Evolutionary conservation across 2,888 invertebrate species (phyloP), one percentile per base, ranked within the genome.

Genomic region (Tetropium fuscum): DNA sequence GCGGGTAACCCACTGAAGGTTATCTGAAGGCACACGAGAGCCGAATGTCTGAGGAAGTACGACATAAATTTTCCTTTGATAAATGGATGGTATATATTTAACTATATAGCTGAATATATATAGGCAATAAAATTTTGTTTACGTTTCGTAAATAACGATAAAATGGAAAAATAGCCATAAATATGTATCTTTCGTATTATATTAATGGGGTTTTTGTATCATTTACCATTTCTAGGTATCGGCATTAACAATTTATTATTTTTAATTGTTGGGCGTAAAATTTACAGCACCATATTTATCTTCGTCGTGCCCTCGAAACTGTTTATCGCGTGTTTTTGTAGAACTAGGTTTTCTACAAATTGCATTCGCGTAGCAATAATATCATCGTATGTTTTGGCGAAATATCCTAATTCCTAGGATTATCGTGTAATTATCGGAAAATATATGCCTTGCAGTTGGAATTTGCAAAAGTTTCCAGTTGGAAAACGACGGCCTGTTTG

Each of bases 121-220:
- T 51, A 25, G 51, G 25, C 51, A 40, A 51, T 51, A 51, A 51
- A 40, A 40, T 15, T 51, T 51, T 51, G 51, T 51, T 15, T 51
- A 38, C 22, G 48, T 36, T 36, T 11, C 36, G 48, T 44, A 44
- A 44, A 27, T 16, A 44, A 44, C 13, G 13, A 15, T 22, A 18
- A 13, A 44, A 44, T 44, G 30, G 18, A 44, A 44, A 44, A 16
- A 44, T 30, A 11, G 32, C 7, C 11, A 32, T 44, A 44, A 30
- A 47, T 47, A 47, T 47, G 32, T 10, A 19, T 19, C 13, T 27
- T 27, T 13, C 5, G n/a, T 47, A 19, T 27, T 16, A 8, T 18
- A 43, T 15, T 43, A 25, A 25, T 22, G 15, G 13, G n/a, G 43
- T 15, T 43, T 19, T 18, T 20, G 41, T 18, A 22, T 20, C n/a